Percentiles rank a stretch among this genome's conserved stretches.
phyloP scores from a whole-genome alignment of 2,888 invertebrate species.

The Drosophila kanekoi region DNA sequence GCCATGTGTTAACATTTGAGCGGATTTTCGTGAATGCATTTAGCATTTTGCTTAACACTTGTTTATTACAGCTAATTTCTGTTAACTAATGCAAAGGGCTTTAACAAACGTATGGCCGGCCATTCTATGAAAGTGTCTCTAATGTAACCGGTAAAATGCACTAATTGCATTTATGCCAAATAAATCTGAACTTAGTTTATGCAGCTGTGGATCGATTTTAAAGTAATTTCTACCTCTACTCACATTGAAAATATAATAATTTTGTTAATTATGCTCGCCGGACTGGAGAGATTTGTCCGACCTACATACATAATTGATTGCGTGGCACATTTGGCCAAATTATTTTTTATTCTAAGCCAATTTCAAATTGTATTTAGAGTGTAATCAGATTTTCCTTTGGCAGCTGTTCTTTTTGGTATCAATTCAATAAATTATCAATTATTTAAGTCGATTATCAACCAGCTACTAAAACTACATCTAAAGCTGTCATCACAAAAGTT shows the following conservation, averaged over 20 bases:
- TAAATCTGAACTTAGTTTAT: slow-evolving; percentile 31
- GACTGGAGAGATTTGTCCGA: neutral
- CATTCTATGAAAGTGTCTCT: slow-evolving; percentile 42
- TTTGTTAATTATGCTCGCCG: slow-evolving; percentile 6
- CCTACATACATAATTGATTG: slow-evolving; percentile 20
- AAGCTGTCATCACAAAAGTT: neutral
- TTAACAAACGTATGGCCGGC: slow-evolving; percentile 46
- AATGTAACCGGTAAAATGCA: slow-evolving; percentile 35
- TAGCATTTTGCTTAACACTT: slow-evolving; percentile 35
- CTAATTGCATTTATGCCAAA: slow-evolving; percentile 40
- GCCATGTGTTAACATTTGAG: neutral
- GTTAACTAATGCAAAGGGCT: slow-evolving; percentile 26
- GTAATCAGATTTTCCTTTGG: no score
- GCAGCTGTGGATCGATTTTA: slow-evolving; percentile 1
- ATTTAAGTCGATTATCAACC: no score
- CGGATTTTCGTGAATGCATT: slow-evolving; percentile 40
- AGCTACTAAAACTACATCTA: no score
- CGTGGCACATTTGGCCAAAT: neutral
- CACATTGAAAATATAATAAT: neutral
- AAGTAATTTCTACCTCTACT: slow-evolving; percentile 6
- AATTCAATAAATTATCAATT: no score
- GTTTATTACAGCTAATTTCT: slow-evolving; percentile 34
- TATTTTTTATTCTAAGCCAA: neutral
- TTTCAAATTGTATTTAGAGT: neutral
- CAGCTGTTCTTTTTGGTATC: no score